Conservation (phyloP, 2,888 invertebrate species). For the Dendrolimus houi region DNA sequence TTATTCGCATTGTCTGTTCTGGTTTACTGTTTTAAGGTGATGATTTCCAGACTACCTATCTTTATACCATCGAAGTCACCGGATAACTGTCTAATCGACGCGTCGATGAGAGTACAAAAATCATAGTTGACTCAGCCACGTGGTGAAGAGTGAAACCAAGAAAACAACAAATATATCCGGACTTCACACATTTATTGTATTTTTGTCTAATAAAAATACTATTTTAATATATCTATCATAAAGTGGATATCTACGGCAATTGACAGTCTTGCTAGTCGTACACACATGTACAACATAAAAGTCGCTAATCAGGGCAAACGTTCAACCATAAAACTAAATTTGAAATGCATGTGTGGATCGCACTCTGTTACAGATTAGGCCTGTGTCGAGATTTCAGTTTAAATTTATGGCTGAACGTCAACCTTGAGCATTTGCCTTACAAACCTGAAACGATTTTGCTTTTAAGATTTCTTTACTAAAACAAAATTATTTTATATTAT, state of each 20-base stretch:
- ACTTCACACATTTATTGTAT: conserved; percentile 77
- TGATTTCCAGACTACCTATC: too few relatives aligned
- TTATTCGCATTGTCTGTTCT: too few relatives aligned
- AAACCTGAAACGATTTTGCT: conserved; percentile 25
- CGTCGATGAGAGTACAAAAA: too few relatives aligned
- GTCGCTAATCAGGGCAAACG: neutral
- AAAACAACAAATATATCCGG: conserved; percentile 41
- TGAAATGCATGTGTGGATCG: neutral
- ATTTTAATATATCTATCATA: conserved; percentile 65
- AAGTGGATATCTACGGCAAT: conserved; percentile 72
- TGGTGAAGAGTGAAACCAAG: conserved; percentile 1
- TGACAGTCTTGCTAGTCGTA: conserved; percentile 72
- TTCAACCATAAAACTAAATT: neutral
- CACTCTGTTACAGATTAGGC: neutral
- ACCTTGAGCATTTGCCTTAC: conserved; percentile 12
- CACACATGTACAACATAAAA: conserved; percentile 49
- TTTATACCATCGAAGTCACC: too few relatives aligned
- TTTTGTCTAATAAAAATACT: conserved; percentile 76
- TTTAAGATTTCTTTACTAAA: conserved; percentile 33
- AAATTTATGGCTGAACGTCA: conserved; percentile 10
- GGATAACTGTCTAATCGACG: too few relatives aligned
- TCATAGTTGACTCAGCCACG: too few relatives aligned
- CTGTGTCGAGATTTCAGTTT: neutral
- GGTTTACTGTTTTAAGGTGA: too few relatives aligned
- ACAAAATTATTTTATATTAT: conserved; percentile 48